Evolutionary conservation across 1,140 invertebrate species (phyloP).

Genomic region (Plodia interpunctella): DNA sequence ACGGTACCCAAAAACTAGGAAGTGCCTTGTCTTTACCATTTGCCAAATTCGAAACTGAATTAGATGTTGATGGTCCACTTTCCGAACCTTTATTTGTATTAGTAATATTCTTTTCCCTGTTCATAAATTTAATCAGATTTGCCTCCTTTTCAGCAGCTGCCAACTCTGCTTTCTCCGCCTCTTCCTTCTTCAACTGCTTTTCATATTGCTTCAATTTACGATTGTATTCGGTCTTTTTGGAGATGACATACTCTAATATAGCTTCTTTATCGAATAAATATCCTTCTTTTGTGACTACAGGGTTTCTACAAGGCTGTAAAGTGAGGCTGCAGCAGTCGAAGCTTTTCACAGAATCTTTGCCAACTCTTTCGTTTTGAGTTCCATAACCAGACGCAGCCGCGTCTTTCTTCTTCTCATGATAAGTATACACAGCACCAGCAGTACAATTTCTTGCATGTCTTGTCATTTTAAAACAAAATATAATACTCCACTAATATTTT

Average conservation of each 20-base stretch:
- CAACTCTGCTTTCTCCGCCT: constrained; percentile 77
- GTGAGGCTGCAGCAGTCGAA: constrained; percentile 99
- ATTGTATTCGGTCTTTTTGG: constrained; percentile 95
- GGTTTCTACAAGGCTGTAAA: constrained; percentile 95
- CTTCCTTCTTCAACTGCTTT: constrained; percentile 88
- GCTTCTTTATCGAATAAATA: constrained; percentile 98
- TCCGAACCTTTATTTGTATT: constrained; percentile 45
- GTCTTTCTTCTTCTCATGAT: constrained; percentile 98
- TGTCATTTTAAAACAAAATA: constrained; percentile 82
- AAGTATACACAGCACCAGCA: constrained; percentile 98
- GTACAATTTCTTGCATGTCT: constrained; percentile 98
- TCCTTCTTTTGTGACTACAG: constrained; percentile 92
- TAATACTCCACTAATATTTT: no score
- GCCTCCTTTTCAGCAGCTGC: constrained; percentile 81
- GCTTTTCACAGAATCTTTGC: constrained; percentile 97
- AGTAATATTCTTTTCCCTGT: constrained; percentile 85
- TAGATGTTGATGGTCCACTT: constrained; percentile 27
- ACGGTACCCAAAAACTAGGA: constrained; percentile 98
- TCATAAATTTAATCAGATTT: constrained; percentile 80
- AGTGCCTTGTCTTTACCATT: constrained; percentile 76
- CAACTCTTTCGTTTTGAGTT: constrained; percentile 89
- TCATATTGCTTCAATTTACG: constrained; percentile 96
- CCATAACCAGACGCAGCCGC: constrained; percentile 94
- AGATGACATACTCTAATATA: constrained; percentile 96
- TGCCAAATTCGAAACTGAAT: constrained; percentile 70